Evolutionary conservation across 2,797 vertebrate genomes (phyloP).

Genomic region (Carapus acus): DNA sequence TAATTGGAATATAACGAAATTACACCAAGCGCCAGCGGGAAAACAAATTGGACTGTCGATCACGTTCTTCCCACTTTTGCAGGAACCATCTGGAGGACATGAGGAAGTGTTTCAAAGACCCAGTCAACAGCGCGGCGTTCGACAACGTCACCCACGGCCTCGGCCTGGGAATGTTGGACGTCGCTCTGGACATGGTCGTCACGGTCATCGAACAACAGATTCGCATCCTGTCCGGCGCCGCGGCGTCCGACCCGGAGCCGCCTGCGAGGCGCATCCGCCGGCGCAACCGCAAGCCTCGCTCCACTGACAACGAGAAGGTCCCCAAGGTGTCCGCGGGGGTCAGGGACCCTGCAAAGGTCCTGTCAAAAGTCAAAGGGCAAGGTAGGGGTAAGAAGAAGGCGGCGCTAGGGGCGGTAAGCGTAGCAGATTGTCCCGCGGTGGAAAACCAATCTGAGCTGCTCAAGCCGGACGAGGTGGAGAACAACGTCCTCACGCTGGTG

Average conservation of each 20-base stretch:
- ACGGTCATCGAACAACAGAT: slow-evolving; percentile 76
- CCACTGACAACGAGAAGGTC: slow-evolving; percentile 43
- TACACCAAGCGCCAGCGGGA: not conserved
- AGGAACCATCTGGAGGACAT: slow-evolving; percentile 78
- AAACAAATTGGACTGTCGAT: not conserved
- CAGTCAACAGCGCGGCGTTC: slow-evolving; percentile 66
- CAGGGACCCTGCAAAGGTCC: slow-evolving; percentile 55
- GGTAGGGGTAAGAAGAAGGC: slow-evolving; percentile 59
- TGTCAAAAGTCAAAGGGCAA: slow-evolving; percentile 58
- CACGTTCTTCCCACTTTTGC: too few relatives aligned
- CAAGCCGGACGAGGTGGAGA: slow-evolving; percentile 58
- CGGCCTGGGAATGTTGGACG: slow-evolving; percentile 74
- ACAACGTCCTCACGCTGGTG: slow-evolving; percentile 72
- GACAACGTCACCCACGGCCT: slow-evolving; percentile 75
- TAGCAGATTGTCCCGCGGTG: slow-evolving; percentile 4
- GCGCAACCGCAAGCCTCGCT: slow-evolving; percentile 64
- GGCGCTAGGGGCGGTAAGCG: slow-evolving; percentile 42
- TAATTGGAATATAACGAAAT: not conserved
- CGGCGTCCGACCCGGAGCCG: slow-evolving; percentile 61
- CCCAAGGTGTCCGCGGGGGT: slow-evolving; percentile 38
- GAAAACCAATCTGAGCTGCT: slow-evolving; percentile 37
- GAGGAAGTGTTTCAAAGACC: slow-evolving; percentile 73
- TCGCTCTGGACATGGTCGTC: slow-evolving; percentile 70
- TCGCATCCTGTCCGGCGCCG: slow-evolving; percentile 70
- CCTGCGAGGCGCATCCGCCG: slow-evolving; percentile 61